These are phyloP conservation scores for Leptoclinus maculatus DNA, from an alignment of 2,797 vertebrate genomes.

Conservation along the genomic window DNA sequence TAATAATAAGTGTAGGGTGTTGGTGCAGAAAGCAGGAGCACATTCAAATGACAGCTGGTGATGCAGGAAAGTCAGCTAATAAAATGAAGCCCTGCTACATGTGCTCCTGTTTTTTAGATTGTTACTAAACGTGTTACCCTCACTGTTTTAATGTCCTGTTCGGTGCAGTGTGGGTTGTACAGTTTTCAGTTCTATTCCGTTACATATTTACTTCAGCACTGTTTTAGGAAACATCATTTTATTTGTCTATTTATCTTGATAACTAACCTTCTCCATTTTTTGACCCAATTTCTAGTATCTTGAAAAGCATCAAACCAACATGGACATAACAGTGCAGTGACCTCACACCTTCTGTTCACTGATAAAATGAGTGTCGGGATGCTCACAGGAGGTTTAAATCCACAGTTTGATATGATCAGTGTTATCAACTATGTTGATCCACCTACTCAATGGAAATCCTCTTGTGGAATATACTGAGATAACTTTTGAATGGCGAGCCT, in stretches of 20 bases:
- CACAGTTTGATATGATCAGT: not conserved
- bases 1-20: not conserved
- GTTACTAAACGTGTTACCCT: not conserved
- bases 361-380: not conserved
- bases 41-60: not conserved
- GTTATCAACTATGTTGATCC: not conserved
- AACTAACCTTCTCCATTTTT: not conserved
- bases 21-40: not conserved
- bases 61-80: not conserved
- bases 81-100: not conserved
- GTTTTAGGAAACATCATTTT: not conserved
- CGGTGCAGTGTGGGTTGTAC: not conserved
- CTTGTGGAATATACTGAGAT: not conserved
- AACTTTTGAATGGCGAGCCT: not conserved
- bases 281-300: not conserved
- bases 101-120: not conserved
- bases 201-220: not conserved
- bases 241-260: not conserved
- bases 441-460: not conserved
- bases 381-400: not conserved
- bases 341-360: not conserved
- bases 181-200: slow-evolving; percentile 18
- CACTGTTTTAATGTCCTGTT: not conserved
- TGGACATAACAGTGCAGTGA: not conserved
- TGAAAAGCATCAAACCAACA: not conserved